Percentiles rank a stretch among this genome's conserved stretches.
Evolutionary conservation across 2,113 vertebrate genomes (phyloP).

Genomic region (Atlantisia rogersi): DNA sequence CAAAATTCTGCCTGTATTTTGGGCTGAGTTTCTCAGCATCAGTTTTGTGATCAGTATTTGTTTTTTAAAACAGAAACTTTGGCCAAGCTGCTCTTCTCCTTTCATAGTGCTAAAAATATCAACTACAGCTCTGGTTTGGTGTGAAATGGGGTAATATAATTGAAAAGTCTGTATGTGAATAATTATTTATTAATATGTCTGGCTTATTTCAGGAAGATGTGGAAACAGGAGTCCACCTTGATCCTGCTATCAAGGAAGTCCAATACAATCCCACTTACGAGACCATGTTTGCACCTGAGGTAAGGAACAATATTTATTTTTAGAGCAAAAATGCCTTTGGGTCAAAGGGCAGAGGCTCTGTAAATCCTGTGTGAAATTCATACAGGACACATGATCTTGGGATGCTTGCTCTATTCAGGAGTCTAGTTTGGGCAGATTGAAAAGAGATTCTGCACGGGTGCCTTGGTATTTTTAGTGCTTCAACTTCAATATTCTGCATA

Average conservation of each 20-base stretch:
- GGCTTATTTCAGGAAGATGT: conserved; percentile 88
- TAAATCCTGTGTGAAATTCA: not conserved
- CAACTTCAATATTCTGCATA: not conserved
- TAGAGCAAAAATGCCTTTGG: not conserved
- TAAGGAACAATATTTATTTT: conserved; percentile 59
- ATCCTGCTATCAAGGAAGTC: conserved; percentile 93
- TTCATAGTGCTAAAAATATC: not conserved
- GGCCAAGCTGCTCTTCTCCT: not conserved
- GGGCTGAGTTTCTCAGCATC: not conserved
- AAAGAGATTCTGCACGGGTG: not conserved
- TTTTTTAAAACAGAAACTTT: not conserved
- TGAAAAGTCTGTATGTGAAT: not conserved
- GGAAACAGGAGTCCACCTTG: conserved; percentile 91
- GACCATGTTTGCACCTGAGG: conserved; percentile 98
- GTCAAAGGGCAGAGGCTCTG: not conserved
- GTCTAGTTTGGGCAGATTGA: not conserved
- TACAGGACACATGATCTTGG: not conserved
- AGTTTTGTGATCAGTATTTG: not conserved
- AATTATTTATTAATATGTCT: not conserved
- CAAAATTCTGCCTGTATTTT: not conserved
- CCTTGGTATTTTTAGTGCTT: not conserved
- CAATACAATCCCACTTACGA: conserved; percentile 90
- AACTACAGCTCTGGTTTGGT: not conserved
- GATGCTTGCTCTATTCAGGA: not conserved
- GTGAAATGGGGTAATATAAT: not conserved